These are phyloP conservation scores for Leucopsar rothschildi DNA, from an alignment of 2,113 vertebrate species.

Conservation along the genomic window DNA sequence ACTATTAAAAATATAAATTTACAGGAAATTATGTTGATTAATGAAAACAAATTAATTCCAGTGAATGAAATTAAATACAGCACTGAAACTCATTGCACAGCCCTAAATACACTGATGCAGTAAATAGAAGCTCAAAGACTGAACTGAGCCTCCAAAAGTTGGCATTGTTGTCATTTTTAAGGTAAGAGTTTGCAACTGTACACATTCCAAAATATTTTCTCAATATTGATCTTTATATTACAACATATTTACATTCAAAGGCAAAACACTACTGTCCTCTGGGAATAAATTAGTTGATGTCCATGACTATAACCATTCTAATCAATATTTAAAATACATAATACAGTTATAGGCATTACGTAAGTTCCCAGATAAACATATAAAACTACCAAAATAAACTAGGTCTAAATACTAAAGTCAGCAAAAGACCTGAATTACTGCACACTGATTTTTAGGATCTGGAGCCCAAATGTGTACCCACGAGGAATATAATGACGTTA, in stretches of 20 bases:
- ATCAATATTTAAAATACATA: constrained; percentile 70
- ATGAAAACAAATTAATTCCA: constrained; percentile 65
- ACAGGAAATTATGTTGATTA: constrained; percentile 55
- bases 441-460: constrained; percentile 67
- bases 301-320: constrained; percentile 56
- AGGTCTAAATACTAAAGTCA: constrained; percentile 66
- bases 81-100: constrained; percentile 49
- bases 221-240: constrained; percentile 53
- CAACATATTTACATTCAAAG: constrained; percentile 73
- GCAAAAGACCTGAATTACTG: constrained; percentile 67
- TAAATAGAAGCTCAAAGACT: constrained; percentile 6
- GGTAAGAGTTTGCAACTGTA: not conserved
- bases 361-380: constrained; percentile 54
- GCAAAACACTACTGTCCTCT: constrained; percentile 71
- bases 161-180: constrained; percentile 45
- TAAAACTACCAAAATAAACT: constrained; percentile 69
- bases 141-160: constrained; percentile 45
- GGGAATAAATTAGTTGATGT: constrained; percentile 79
- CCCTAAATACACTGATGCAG: constrained; percentile 27
- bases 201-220: constrained; percentile 66
- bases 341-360: constrained; percentile 12
- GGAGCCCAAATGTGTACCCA: constrained; percentile 72
- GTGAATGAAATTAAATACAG: constrained; percentile 65
- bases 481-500: constrained; percentile 81
- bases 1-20: constrained; percentile 63